Evolutionary conservation across 2,797 vertebrate species (phyloP).

Genomic region (Esox lucius): DNA sequence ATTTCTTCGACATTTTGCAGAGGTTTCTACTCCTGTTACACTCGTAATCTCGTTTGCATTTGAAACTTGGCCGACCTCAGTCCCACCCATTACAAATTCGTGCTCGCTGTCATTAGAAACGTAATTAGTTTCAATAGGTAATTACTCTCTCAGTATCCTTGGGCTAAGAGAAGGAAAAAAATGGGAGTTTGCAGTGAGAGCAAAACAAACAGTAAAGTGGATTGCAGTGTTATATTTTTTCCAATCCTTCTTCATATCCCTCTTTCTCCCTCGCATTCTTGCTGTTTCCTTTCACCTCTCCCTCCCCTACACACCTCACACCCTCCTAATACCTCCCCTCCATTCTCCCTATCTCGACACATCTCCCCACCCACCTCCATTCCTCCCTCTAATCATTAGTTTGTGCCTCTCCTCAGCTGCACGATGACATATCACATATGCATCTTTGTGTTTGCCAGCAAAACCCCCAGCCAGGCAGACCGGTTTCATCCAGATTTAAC

Average conservation of each 20-base stretch:
- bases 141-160: constrained; percentile 28
- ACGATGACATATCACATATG: constrained; percentile 3
- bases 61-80: constrained; percentile 27
- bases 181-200: constrained; percentile 12
- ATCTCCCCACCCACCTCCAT: background rate
- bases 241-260: background rate
- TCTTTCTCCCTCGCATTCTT: constrained; percentile 7
- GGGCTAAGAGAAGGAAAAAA: constrained; percentile 23
- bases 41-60: constrained; percentile 12
- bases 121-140: constrained; percentile 24
- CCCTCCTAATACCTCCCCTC: background rate
- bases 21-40: background rate
- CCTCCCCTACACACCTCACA: background rate
- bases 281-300: background rate
- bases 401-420: background rate
- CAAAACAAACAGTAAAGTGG: constrained; percentile 26
- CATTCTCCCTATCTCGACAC: background rate
- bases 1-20: background rate
- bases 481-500: constrained; percentile 21
- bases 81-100: constrained; percentile 16
- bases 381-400: background rate
- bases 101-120: constrained; percentile 33
- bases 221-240: background rate
- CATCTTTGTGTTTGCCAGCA: constrained; percentile 2
- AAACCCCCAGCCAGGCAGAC: background rate